Percentiles rank a stretch among this genome's conserved stretches.
Conservation (phyloP, 2,797 vertebrate species). For the Chromis chromis region DNA sequence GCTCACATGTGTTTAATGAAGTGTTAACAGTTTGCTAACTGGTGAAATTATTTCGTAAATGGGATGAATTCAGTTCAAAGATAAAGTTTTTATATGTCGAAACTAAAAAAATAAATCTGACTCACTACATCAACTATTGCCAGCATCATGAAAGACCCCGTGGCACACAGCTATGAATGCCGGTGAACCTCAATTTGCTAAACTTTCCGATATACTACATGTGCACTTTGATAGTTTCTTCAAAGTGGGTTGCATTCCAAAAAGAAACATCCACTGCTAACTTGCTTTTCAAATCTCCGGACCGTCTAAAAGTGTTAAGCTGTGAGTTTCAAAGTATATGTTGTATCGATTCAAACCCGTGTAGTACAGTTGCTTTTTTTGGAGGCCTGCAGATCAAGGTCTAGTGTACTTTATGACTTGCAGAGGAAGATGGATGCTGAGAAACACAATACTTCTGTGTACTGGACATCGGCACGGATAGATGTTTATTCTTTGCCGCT, state of each 20-base stretch:
- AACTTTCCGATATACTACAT: constrained; percentile 13
- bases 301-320: constrained; percentile 20
- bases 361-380: constrained; percentile 6
- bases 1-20: background rate
- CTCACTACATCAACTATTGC: background rate
- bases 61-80: too few relatives aligned
- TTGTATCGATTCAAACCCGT: constrained; percentile 38
- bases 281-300: constrained; percentile 27
- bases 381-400: constrained; percentile 1
- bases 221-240: constrained; percentile 16
- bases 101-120: too few relatives aligned
- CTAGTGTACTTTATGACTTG: constrained; percentile 11
- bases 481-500: constrained; percentile 8
- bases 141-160: background rate
- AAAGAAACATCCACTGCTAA: constrained; percentile 26
- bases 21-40: background rate
- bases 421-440: constrained; percentile 7
- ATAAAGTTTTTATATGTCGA: too few relatives aligned
- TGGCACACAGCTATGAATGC: constrained; percentile 1
- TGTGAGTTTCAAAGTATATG: constrained; percentile 27
- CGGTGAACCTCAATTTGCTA: constrained; percentile 9
- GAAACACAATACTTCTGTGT: background rate
- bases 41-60: background rate
- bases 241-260: constrained; percentile 17
- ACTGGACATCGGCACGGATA: background rate